A percentile compares a stretch with the other conserved stretches of the same genome.
These are phyloP conservation scores for Pristionchus exspectatus DNA, from an alignment of 2,888 invertebrate species.

Conservation along the genomic window DNA sequence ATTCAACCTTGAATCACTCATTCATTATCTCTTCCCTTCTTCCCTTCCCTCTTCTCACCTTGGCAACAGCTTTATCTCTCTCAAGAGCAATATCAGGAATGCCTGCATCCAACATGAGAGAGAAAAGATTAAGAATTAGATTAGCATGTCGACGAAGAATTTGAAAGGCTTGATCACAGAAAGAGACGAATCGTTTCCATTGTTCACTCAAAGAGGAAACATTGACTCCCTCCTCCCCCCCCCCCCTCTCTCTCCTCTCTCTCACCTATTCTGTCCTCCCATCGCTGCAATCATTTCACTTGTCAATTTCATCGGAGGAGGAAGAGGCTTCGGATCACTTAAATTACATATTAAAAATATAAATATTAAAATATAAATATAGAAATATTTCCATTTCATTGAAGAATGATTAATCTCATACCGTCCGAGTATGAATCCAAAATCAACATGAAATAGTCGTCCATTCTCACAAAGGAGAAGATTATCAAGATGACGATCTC, in stretches of 20 bases:
- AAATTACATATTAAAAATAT: neutral
- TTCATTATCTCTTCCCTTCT: neutral
- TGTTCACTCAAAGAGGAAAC: constrained; percentile 86
- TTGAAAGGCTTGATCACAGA: constrained; percentile 91
- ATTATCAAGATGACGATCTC: constrained; percentile 90
- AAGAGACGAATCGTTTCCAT: constrained; percentile 93
- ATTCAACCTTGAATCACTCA: constrained; percentile 79
- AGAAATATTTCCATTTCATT: neutral
- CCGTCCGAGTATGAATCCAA: constrained; percentile 92
- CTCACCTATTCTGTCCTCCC: constrained; percentile 73
- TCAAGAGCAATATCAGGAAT: constrained; percentile 98
- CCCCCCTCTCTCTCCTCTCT: neutral
- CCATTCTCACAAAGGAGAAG: constrained; percentile 92
- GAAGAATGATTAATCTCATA: neutral
- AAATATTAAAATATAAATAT: too few relatives aligned
- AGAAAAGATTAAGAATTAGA: constrained; percentile 93
- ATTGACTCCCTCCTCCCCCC: neutral
- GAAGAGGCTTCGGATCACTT: constrained; percentile 96
- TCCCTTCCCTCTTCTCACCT: constrained; percentile 83
- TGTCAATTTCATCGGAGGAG: constrained; percentile 98
- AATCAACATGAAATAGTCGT: constrained; percentile 95
- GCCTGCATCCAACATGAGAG: constrained; percentile 97
- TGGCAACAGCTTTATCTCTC: constrained; percentile 98
- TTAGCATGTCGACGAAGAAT: constrained; percentile 92
- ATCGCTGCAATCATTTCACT: constrained; percentile 96